A percentile compares a stretch with the other conserved stretches of the same genome.
phyloP scores from a whole-genome alignment of 2,113 vertebrate species.

The Uria lomvia region DNA sequence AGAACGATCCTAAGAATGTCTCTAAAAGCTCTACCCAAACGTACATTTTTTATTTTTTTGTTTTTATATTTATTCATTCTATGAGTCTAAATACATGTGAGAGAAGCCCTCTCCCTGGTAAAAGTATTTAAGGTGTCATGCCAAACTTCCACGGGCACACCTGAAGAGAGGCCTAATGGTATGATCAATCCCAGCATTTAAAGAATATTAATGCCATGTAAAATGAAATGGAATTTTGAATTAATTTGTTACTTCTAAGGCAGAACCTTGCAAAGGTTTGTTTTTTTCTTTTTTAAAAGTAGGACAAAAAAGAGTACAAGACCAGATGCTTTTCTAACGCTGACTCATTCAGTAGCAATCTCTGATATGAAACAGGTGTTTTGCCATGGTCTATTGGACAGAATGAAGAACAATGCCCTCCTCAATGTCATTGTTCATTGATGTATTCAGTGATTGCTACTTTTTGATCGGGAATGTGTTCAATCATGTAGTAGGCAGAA shows the following conservation, averaged over 20 bases:
- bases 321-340: neutral
- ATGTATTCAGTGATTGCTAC: constrained; percentile 26
- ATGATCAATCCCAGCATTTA: neutral
- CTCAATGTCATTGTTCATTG: constrained; percentile 14
- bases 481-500: constrained; percentile 15
- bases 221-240: neutral
- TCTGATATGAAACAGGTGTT: constrained; percentile 6
- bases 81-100: neutral
- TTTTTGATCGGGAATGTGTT: neutral
- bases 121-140: neutral
- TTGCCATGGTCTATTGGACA: constrained; percentile 8
- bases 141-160: neutral
- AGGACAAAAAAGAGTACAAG: neutral
- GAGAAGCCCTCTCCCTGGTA: neutral
- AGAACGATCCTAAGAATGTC: neutral
- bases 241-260: neutral
- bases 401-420: constrained; percentile 23
- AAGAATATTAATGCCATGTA: neutral
- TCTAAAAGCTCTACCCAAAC: neutral
- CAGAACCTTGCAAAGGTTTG: neutral
- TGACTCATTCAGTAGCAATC: neutral
- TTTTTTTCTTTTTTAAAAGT: neutral
- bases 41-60: neutral
- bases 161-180: neutral
- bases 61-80: neutral